phyloP scores from a whole-genome alignment of 1,140 invertebrate genomes.

The Procambarus clarkii region DNA sequence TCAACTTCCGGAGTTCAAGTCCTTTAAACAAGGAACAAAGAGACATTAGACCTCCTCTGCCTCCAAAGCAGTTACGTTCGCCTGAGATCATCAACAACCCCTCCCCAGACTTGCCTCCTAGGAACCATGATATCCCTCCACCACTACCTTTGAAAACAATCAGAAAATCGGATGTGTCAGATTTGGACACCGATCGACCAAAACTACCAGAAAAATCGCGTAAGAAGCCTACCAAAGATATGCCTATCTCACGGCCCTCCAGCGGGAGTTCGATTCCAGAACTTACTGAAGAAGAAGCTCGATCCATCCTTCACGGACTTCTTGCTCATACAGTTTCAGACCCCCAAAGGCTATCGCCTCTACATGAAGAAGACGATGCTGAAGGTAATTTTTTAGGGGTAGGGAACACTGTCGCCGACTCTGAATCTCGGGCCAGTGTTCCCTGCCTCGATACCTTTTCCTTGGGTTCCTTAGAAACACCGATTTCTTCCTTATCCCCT shows the following conservation, averaged over 20 bases:
- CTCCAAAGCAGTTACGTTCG: conserved; percentile 37
- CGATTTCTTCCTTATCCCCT: conserved; percentile 25
- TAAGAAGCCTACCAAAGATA: conserved; percentile 24
- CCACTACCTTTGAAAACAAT: conserved; percentile 48
- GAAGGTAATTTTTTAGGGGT: conserved; percentile 61
- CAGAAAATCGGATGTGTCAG: conserved; percentile 27
- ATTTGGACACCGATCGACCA: conserved; percentile 27
- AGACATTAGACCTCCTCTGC: conserved; percentile 53
- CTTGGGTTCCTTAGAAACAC: conserved; percentile 36
- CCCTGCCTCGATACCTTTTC: conserved; percentile 43
- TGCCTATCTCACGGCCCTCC: conserved; percentile 36
- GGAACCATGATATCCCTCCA: conserved; percentile 27
- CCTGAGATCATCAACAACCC: neutral
- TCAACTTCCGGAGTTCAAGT: conserved; percentile 56
- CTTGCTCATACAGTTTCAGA: conserved; percentile 41
- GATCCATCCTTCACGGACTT: conserved; percentile 55
- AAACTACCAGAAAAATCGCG: conserved; percentile 59
- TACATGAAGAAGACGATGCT: conserved; percentile 58
- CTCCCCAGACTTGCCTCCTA: conserved; percentile 40
- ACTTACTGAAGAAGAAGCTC: conserved; percentile 61
- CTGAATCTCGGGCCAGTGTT: conserved; percentile 54
- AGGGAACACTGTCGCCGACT: conserved; percentile 67
- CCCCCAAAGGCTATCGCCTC: conserved; percentile 47
- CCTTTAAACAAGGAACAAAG: conserved; percentile 34
- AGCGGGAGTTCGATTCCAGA: conserved; percentile 62